Percentiles rank a stretch among this genome's conserved stretches.
These are phyloP conservation scores for Azemiops feae DNA, from an alignment of 2,113 vertebrate species.

Conservation along the genomic window DNA sequence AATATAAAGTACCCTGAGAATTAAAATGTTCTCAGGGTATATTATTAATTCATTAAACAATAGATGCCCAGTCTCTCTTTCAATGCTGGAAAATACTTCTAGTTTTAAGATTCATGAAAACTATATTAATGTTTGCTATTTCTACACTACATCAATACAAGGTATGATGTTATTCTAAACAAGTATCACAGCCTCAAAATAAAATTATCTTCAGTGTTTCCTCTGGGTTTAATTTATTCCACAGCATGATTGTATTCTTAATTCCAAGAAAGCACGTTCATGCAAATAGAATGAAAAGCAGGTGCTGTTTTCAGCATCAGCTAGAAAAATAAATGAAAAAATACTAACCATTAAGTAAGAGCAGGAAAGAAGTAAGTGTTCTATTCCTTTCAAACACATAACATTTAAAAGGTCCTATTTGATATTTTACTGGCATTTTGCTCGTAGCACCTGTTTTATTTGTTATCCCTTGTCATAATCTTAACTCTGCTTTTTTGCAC, in stretches of 20 bases:
- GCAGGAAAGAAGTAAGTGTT: neutral
- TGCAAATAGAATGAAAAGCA: neutral
- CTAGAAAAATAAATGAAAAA: neutral
- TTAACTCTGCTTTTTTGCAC: neutral
- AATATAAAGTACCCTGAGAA: neutral
- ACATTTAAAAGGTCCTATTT: neutral
- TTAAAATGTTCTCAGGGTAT: neutral
- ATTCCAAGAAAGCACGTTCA: neutral
- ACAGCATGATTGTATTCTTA: rapidly evolving
- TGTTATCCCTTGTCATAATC: neutral
- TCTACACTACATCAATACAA: neutral
- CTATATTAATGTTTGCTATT: neutral
- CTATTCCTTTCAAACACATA: neutral
- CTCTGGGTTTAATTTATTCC: neutral
- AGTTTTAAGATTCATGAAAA: neutral
- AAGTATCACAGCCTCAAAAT: neutral
- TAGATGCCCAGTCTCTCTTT: neutral
- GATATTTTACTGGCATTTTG: conserved; percentile 16
- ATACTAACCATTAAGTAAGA: neutral
- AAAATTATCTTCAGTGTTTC: neutral
- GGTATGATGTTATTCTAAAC: neutral
- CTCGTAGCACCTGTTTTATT: neutral
- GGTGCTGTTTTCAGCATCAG: neutral
- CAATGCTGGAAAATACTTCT: neutral
- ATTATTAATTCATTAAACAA: neutral